Percentiles rank a stretch among this genome's conserved stretches.
Evolutionary conservation across 64 coral and sea anemone species (phyloP).

Genomic region (Anthopleura sola): DNA sequence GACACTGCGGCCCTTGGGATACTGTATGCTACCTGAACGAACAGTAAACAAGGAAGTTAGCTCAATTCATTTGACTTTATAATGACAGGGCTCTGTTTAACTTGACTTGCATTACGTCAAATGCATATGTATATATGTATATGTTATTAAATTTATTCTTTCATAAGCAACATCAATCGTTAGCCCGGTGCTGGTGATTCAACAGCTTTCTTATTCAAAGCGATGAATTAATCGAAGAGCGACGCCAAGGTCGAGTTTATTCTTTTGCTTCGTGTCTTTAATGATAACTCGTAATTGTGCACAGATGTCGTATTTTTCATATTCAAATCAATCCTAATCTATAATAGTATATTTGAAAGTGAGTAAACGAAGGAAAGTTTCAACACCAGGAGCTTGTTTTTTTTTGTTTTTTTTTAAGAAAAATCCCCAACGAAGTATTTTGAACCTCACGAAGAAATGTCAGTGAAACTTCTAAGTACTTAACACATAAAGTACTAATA

Average conservation of each 20-base stretch:
- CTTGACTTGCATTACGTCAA: neutral
- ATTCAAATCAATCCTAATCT: neutral
- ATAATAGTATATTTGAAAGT: neutral
- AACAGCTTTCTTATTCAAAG: neutral
- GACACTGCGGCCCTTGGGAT: too few relatives aligned
- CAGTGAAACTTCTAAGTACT: too few relatives aligned
- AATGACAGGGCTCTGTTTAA: neutral
- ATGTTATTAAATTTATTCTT: neutral
- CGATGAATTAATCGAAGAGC: too few relatives aligned
- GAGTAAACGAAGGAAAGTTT: neutral
- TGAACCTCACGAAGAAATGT: too few relatives aligned
- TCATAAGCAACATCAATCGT: neutral
- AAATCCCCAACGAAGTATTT: too few relatives aligned
- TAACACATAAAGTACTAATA: too few relatives aligned
- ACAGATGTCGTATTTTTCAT: neutral
- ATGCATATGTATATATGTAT: too few relatives aligned
- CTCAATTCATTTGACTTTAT: neutral
- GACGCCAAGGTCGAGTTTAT: neutral
- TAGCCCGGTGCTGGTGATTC: neutral
- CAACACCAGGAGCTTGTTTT: neutral
- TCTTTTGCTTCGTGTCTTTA: neutral
- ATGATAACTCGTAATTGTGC: neutral
- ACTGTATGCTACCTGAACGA: too few relatives aligned
- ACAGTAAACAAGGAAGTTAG: neutral
- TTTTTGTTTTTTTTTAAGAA: neutral